Base-by-base conservation (phyloP, 2,888 invertebrate genomes). In the Hedya salicella region DNA sequence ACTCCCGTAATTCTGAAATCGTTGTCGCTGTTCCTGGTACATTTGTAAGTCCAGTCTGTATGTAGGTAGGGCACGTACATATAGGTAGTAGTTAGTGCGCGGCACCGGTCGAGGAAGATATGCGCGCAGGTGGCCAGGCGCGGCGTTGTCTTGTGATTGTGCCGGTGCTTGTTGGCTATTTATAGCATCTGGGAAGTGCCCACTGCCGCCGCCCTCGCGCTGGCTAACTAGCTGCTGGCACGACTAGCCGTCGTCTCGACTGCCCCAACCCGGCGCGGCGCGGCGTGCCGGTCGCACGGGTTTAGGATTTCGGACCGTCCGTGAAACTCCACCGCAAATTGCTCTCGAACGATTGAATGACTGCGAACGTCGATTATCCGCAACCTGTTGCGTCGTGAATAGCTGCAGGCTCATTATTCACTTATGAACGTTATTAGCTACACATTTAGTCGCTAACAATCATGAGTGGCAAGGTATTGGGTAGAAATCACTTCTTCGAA, bases 301-400 rank as follows among this genome's bases (percentile, higher is more conserved):
- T 64, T 64, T 64, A 44, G 50, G 50, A 64, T 64, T 57, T 57
- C 64, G 30, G 13, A 17, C 21, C n/a, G 44, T 21, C 49, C 63
- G 49, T 57, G 50, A 50, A 57, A 57, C 36, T 57, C 44, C 40
- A 5, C n/a, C 30, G 57, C 42, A 59, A 52, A 64, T 64, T 57
- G 57, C 36, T 36, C 21, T 16, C 49, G 62, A 6, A 11, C 30
- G 56, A 64, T 64, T 64, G 64, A 36, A 64, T 57, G 64, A 21
- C 25, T n/a, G 61, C 9, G 49, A 30, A n/a, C 46, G 44, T 36
- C 36, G 30, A 16, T 30, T 9, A 25, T 44, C 30, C 17, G 44
- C 56, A 11, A 6, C 44, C 6, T 11, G 44, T 44, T 36, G 9
- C 36, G 44, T 17, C 17, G 48, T 21, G n/a, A 46, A 16, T 19